Conservation (phyloP, 1,140 invertebrate genomes). For the Brachionus rotundiformis region DNA sequence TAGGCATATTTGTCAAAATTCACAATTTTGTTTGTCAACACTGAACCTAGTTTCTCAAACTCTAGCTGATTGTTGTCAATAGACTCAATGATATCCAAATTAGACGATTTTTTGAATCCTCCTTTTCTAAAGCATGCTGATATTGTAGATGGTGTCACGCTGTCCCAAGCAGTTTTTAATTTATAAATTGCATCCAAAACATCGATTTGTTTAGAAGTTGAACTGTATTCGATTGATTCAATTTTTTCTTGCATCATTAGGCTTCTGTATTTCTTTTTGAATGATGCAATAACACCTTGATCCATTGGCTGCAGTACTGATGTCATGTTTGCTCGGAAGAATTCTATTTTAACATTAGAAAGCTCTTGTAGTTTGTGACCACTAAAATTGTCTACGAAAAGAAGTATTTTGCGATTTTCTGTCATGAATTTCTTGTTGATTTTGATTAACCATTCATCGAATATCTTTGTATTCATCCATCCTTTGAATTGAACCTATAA, state of each 20-base stretch:
- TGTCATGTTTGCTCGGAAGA: conserved; percentile 53
- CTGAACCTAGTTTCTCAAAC: too few relatives aligned
- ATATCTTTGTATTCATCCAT: conserved; percentile 56
- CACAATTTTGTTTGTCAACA: too few relatives aligned
- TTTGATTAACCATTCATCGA: conserved; percentile 53
- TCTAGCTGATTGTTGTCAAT: background rate
- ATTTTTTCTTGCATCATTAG: background rate
- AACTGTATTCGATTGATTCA: background rate
- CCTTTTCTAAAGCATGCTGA: conserved; percentile 40
- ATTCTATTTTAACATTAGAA: conserved; percentile 58
- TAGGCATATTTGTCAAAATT: too few relatives aligned
- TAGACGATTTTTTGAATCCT: background rate
- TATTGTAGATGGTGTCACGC: conserved; percentile 22
- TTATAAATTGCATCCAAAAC: conserved; percentile 51
- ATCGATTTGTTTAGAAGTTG: background rate
- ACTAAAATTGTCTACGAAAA: conserved; percentile 66
- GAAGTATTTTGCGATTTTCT: conserved; percentile 60
- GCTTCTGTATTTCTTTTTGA: conserved; percentile 51
- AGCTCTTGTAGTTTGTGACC: conserved; percentile 57
- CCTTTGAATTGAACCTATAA: conserved; percentile 55
- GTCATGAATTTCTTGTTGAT: conserved; percentile 20
- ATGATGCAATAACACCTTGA: conserved; percentile 54
- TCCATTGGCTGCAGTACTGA: conserved; percentile 53
- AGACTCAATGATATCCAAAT: background rate
- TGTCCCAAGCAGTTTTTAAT: conserved; percentile 34